These are phyloP conservation scores for Acanthiza pusilla DNA, from an alignment of 2,797 vertebrate genomes.

Conservation along the genomic window DNA sequence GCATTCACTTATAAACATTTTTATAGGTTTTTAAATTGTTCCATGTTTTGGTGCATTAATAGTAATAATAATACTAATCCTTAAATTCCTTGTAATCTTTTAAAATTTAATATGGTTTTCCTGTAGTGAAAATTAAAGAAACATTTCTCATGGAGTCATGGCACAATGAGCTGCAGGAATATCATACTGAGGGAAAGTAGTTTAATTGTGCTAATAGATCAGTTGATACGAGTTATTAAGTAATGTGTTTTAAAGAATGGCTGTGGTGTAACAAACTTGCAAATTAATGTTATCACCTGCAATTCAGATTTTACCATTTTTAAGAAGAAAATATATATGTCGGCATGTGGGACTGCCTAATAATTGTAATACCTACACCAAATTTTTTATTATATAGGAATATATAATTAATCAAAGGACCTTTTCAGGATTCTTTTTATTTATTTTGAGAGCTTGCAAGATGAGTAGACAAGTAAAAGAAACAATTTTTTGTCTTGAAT, in stretches of 20 bases:
- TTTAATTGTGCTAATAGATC: not conserved
- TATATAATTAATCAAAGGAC: not conserved
- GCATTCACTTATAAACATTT: not conserved
- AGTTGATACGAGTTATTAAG: not conserved
- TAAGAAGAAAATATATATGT: not conserved
- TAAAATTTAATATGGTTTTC: not conserved
- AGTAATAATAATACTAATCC: not conserved
- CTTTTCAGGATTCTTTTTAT: not conserved
- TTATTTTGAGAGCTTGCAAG: not conserved
- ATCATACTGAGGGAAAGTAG: not conserved
- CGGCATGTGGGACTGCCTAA: not conserved
- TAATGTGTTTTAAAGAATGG: not conserved
- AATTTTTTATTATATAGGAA: not conserved
- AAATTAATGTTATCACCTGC: not conserved
- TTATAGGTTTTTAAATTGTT: not conserved
- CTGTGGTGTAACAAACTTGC: not conserved
- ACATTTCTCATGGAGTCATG: not conserved
- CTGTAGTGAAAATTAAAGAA: not conserved
- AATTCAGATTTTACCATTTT: not conserved
- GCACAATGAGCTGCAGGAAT: not conserved
- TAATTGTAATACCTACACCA: not conserved
- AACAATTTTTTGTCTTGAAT: not conserved
- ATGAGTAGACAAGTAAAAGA: not conserved
- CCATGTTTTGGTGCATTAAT: not conserved
- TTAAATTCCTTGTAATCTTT: conserved; percentile 2